Evolutionary conservation across 2,888 invertebrate species (phyloP).

Genomic region (Anaspis maculata): DNA sequence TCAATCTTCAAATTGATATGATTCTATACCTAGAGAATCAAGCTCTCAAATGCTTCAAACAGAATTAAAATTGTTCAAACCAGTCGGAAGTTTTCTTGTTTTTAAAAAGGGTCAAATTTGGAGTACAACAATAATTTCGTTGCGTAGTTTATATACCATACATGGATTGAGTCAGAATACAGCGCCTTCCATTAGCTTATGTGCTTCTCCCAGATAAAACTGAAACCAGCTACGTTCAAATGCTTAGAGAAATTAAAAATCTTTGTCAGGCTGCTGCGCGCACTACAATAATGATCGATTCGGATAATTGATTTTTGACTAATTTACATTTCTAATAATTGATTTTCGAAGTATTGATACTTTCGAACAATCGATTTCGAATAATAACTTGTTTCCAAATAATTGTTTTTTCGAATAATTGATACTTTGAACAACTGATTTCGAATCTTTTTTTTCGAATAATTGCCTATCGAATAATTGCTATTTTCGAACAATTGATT

Average conservation of each 20-base stretch:
- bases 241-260: background rate
- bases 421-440: background rate
- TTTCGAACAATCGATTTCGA: too few relatives aligned
- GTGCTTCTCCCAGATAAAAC: background rate
- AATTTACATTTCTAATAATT: too few relatives aligned
- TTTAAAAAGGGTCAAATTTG: too few relatives aligned
- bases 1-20: too few relatives aligned
- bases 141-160: background rate
- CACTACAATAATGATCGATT: background rate
- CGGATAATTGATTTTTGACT: background rate
- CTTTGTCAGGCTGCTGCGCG: background rate
- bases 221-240: background rate
- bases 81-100: too few relatives aligned
- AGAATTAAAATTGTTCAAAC: too few relatives aligned
- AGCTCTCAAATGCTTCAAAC: too few relatives aligned
- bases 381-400: background rate
- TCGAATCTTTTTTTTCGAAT: background rate
- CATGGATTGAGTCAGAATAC: background rate
- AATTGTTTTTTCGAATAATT: background rate
- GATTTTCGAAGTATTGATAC: too few relatives aligned
- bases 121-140: too few relatives aligned
- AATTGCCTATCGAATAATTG: too few relatives aligned
- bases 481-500: too few relatives aligned
- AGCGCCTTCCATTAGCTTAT: background rate
- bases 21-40: too few relatives aligned